Evolutionary conservation across 2,797 vertebrate genomes (phyloP), one percentile per base, ranked within the genome.

Genomic region (Echeneis naucrates): DNA sequence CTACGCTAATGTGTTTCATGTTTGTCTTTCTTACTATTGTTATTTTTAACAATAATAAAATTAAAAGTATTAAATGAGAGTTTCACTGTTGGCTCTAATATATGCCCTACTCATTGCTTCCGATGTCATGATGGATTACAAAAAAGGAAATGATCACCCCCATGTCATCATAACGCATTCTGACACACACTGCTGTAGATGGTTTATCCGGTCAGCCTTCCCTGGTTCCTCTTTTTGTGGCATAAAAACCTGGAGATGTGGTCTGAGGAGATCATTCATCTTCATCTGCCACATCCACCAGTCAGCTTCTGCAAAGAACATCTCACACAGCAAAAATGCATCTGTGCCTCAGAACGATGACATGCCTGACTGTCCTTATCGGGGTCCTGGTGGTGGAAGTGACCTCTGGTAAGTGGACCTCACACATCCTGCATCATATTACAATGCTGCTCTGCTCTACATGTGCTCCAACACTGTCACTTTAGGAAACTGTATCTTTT

Each of bases 151-250:
- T 9, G 3, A 2, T 2, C 1, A 38, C 23, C 32, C 47, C 14
- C 30, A 42, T 37, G 23, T 58, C 44, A 40, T 19, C 27, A 27
- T 9, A 32, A 6, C 40, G 48, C 62, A 19, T 35, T 45, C 71
- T 30, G 8, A 45, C 44, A 45, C 33, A 42, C 40, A 21, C 64
- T 69, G 8, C 6, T 17, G 13, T 10, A 10, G 11, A 53, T 13
- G 11, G 6, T 65, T 32, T 67, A 71, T 86, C 63, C 32, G 62
- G 52, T 55, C 19, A 14, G 21, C 24, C 59, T 9, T 1, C 1
- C 27, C 11, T 1, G 21, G 55, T 92, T 91, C 93, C 91, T 84
- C 72, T 84, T 93, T 92, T 88, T 5, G 21, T 3, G 0, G 6
- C 38, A 86, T 92, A 91, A 92, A 93, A 80, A 5, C 10, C n/a